Conservation (phyloP, 2,888 invertebrate species). For the Acronicta aceris region DNA sequence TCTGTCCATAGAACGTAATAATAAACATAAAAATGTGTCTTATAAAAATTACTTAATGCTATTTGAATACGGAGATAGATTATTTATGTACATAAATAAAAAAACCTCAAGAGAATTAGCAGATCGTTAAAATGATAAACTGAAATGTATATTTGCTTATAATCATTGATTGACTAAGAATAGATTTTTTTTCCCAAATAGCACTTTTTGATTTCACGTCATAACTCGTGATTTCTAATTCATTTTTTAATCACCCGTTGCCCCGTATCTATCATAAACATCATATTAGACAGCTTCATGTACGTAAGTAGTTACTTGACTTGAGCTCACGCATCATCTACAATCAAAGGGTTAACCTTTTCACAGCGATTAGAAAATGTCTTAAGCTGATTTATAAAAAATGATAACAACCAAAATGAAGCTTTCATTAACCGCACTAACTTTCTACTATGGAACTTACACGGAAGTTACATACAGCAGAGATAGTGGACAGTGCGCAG, state of each 20-base stretch:
- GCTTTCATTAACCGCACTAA: constrained; percentile 51
- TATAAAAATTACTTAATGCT: too few species aligned
- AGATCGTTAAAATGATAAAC: neutral
- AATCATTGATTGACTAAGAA: too few species aligned
- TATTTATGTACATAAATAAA: too few species aligned
- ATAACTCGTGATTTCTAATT: constrained; percentile 36
- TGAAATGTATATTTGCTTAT: too few species aligned
- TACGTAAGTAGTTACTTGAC: constrained; percentile 20
- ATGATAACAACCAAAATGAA: constrained; percentile 44
- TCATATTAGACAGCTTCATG: constrained; percentile 29
- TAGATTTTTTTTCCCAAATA: neutral
- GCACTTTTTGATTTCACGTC: constrained; percentile 5
- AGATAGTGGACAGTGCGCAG: constrained; percentile 53
- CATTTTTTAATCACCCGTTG: constrained; percentile 34
- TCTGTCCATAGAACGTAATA: neutral
- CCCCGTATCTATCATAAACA: constrained; percentile 24
- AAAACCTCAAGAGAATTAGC: neutral
- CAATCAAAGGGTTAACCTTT: constrained; percentile 52
- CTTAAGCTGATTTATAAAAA: constrained; percentile 40
- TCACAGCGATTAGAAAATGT: constrained; percentile 46
- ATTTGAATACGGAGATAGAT: too few species aligned
- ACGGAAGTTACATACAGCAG: constrained; percentile 53
- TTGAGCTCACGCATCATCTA: constrained; percentile 36
- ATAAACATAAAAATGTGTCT: too few species aligned
- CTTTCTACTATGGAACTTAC: constrained; percentile 56